phyloP scores from a whole-genome alignment of 2,888 invertebrate genomes.

The Drosophila pegasa region DNA sequence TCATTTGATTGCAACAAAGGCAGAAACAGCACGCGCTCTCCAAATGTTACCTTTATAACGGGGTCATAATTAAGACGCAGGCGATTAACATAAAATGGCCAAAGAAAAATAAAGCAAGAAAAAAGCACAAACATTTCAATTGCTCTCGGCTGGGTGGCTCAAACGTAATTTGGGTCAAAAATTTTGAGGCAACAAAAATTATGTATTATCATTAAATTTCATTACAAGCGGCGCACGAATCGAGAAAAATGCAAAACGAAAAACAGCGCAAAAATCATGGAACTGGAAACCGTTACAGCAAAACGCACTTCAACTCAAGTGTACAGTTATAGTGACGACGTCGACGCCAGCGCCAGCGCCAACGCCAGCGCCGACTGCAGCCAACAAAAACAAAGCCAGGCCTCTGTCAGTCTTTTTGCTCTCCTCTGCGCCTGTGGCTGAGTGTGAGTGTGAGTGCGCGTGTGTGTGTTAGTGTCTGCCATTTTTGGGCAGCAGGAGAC shows the following conservation, averaged over 20 bases:
- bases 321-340: slow-evolving; percentile 63
- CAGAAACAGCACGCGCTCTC: slow-evolving; percentile 28
- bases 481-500: slow-evolving; percentile 51
- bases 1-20: slow-evolving; percentile 35
- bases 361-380: slow-evolving; percentile 34
- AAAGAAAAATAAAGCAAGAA: slow-evolving; percentile 10
- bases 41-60: slow-evolving; percentile 37
- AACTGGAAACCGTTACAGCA: slow-evolving; percentile 73
- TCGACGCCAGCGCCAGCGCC: slow-evolving; percentile 36
- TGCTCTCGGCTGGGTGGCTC: slow-evolving; percentile 45
- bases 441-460: background rate
- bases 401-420: slow-evolving; percentile 8
- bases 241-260: slow-evolving; percentile 52
- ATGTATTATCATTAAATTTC: slow-evolving; percentile 82
- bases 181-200: slow-evolving; percentile 57
- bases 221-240: slow-evolving; percentile 65
- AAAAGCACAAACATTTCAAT: slow-evolving; percentile 27
- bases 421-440: slow-evolving; percentile 1
- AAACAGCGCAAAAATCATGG: slow-evolving; percentile 57
- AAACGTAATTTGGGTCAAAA: slow-evolving; percentile 79
- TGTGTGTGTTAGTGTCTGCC: slow-evolving; percentile 26
- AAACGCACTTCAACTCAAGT: slow-evolving; percentile 72
- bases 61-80: slow-evolving; percentile 52
- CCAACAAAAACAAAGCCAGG: slow-evolving; percentile 59
- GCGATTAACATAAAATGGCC: slow-evolving; percentile 59